These are phyloP conservation scores for Pampus argenteus DNA, from an alignment of 2,797 vertebrate genomes.

Conservation along the genomic window DNA sequence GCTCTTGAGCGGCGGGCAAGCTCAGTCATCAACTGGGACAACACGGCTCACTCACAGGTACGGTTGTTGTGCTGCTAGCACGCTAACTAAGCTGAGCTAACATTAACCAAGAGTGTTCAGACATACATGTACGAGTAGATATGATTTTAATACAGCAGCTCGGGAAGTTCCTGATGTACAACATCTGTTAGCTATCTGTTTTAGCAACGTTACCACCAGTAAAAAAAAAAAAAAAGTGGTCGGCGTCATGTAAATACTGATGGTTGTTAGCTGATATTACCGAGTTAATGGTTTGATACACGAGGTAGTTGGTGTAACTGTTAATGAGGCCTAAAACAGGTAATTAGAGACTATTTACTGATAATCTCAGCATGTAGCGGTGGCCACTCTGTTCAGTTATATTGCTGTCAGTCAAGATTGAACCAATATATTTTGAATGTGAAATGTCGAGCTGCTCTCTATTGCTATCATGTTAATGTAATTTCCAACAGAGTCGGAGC, in stretches of 20 bases:
- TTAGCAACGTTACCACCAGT: neutral
- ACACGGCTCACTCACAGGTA: constrained; percentile 76
- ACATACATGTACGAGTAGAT: rapidly evolving
- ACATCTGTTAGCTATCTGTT: neutral
- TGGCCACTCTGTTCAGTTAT: neutral
- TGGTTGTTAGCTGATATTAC: constrained; percentile 12
- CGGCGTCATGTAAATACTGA: constrained; percentile 10
- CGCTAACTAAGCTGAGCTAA: constrained; percentile 45
- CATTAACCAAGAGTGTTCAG: neutral
- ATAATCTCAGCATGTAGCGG: neutral
- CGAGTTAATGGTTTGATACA: neutral
- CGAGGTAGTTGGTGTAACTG: neutral
- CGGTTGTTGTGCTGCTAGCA: constrained; percentile 56
- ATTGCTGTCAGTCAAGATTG: neutral
- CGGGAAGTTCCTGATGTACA: rapidly evolving
- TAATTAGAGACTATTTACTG: too few relatives aligned
- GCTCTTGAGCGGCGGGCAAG: constrained; percentile 66
- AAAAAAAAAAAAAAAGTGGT: neutral
- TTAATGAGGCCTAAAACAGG: too few relatives aligned
- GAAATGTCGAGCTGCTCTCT: neutral
- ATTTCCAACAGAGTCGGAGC: constrained; percentile 66
- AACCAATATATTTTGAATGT: too few relatives aligned
- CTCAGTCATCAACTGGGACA: constrained; percentile 62
- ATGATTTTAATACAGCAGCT: rapidly evolving
- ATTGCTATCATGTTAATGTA: neutral